Evolutionary conservation across 2,113 vertebrate genomes (phyloP), one percentile per base, ranked within the genome.

Genomic region (Halcyon senegalensis): DNA sequence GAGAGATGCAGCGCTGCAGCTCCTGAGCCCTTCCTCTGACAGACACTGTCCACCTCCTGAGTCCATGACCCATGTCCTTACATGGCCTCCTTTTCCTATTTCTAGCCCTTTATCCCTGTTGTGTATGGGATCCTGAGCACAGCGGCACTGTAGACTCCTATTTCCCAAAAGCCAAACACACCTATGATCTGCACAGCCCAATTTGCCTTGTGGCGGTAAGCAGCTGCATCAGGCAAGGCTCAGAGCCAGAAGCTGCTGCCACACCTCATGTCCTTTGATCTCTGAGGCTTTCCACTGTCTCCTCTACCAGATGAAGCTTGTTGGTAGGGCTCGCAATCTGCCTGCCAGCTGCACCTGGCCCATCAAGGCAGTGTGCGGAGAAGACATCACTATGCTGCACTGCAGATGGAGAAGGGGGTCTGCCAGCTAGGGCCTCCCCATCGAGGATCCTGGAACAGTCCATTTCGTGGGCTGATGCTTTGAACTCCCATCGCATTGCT

Each of bases 261-360:
- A 13, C 82, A 25, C 86, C 93, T 84, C 0, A 1, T 2, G 0
- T 9, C 31, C 73, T 96, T 94, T 96, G 93, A 96, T 94, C 50
- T 11, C 19, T 25, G 63, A 10, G 69, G 9, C 53, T 55, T 72
- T 73, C 14, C 66, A 10, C 21, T 0, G 1, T 13, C 84, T 59
- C 15, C 33, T 4, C 66, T 16, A 35, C 85, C 72, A 95, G 94
- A 70, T 4, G 0, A 16, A 24, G 76, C 91, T 73, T 80, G 88
- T 68, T 44, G 51, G 83, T 13, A 19, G 46, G 70, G 50, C 79
- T 87, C 4, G 0, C 30, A 58, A 5, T 25, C 84, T 51, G 94
- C 78, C 92, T 1, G 27, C 95, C 87, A 66, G 88, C 93, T 51
- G 95, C 91, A 91, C 94, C 94, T 95, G 96, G 93, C 28, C 72